phyloP scores from a whole-genome alignment of 2,888 invertebrate species.

The Thymelicus sylvestris region DNA sequence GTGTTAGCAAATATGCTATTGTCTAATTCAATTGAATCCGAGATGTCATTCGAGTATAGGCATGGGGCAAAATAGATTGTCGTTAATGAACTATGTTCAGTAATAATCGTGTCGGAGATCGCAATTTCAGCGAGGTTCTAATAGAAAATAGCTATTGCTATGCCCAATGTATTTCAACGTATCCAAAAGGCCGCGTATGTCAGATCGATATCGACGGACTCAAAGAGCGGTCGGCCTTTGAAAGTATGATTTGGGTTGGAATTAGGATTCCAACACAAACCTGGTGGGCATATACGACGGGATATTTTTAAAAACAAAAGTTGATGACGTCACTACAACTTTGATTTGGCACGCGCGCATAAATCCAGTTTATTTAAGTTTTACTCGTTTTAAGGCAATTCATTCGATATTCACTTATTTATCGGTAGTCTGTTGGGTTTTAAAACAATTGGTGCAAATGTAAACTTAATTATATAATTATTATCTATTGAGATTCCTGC shows the following conservation, averaged over 20 bases:
- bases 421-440: too few relatives aligned
- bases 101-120: neutral
- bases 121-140: neutral
- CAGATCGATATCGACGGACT: slow-evolving; percentile 55
- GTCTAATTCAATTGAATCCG: neutral
- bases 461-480: too few relatives aligned
- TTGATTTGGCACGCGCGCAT: too few relatives aligned
- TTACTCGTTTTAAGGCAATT: too few relatives aligned
- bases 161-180: neutral
- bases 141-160: neutral
- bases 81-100: neutral
- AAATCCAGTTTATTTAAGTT: too few relatives aligned
- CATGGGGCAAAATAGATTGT: neutral
- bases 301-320: neutral
- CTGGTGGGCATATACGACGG: neutral
- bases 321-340: too few relatives aligned
- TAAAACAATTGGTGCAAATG: too few relatives aligned
- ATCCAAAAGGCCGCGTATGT: slow-evolving; percentile 46
- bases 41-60: neutral
- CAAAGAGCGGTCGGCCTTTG: slow-evolving; percentile 50
- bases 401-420: too few relatives aligned
- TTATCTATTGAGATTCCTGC: too few relatives aligned
- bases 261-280: slow-evolving; percentile 27
- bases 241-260: slow-evolving; percentile 57
- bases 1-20: too few relatives aligned